Base-by-base conservation (phyloP, 2,113 vertebrate genomes). In the Hassar affinis region DNA sequence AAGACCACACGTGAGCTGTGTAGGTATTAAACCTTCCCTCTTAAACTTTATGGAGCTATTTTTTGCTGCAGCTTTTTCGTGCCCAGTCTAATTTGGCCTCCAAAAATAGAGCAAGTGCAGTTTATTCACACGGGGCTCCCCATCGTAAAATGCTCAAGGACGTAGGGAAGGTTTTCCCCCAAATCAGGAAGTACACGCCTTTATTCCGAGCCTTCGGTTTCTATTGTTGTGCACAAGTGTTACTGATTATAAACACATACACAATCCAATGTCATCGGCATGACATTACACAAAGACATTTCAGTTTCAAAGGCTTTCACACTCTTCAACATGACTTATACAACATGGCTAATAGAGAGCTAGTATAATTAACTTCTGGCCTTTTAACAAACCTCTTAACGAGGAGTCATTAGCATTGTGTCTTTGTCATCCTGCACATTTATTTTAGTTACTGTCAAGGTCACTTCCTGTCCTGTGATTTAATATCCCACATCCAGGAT, bases 31-130 rank as follows among this genome's bases (percentile, higher is more conserved):
- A 94, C 89, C 91, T 93, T 91, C 92, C 92, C 90, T 92, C 88
- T 93, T 90, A 95, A 94, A 92, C 81, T 94, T 95, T 95, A 94
- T 93, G 88, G 92, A 92, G 92, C 93, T 94, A 94, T 93, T 94
- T 88, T 94, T 91, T 91, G 93, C 92, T 91, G 88, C 88, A 90
- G 88, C 88, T 87, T 91, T 59, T n/a, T 92, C 68, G 90, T 92
- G 88, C 90, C 89, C 84, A 80, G 87, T 85, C 88, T 87, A 88
- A 88, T 92, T 90, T 91, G 89, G 56, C 69, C 84, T 81, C 89
- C 90, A 92, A 93, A 93, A 94, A 94, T 93, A 95, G 92, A 91
- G 86, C 35, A 72, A 88, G 79, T 69, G 79, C 86, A 85, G 88
- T 89, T 87, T 84, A 80, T 91, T 88, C 87, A 87, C 86, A 86